Evolutionary conservation across 2,888 invertebrate species (phyloP), one percentile per base, ranked within the genome.

Genomic region (Herminia tarsipennalis): DNA sequence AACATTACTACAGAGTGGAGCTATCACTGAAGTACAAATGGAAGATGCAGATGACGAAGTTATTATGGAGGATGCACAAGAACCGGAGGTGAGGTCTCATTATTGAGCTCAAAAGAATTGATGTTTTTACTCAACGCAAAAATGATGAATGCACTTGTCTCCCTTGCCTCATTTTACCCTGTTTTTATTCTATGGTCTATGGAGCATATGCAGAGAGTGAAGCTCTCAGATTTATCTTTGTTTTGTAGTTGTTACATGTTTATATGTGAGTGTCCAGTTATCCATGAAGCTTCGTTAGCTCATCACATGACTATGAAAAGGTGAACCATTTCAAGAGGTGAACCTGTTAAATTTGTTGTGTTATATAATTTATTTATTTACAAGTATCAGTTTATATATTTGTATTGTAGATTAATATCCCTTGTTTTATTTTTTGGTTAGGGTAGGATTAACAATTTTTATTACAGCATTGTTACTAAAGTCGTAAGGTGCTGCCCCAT

Each of bases 11-110:
- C 97, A 98, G 85, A 95, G 95, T 63, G 95, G 95, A 25, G 94
- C 95, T 29, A 97, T 97, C 51, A 92, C 94, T 16, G 96, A 97
- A 74, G 96, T 97, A 41, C 95, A 96, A 76, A 97, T 97, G 97
- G 97, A 97, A 74, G 95, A 95, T 67, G 93, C 84, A 12, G 89
- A 92, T 41, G 87, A 92, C 73, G 92, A 86, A 43, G 78, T 81
- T 33, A 79, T 88, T 39, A 76, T 83, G 77, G 78, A 83, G 45
- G 86, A 88, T 41, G 69, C 76, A 14, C 83, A 88, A 40, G 90
- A 89, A 63, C 83, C 83, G 33, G 92, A 93, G 75, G 92, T 90
- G 76, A 93, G 92, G 61, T 48, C 55, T 56, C 57, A 38, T 57
- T 57, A 54, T 22, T 38, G 34, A 63, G 41, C 54, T 48, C 34